These are phyloP conservation scores for Picus viridis DNA, from an alignment of 2,797 vertebrate genomes.

Conservation along the genomic window DNA sequence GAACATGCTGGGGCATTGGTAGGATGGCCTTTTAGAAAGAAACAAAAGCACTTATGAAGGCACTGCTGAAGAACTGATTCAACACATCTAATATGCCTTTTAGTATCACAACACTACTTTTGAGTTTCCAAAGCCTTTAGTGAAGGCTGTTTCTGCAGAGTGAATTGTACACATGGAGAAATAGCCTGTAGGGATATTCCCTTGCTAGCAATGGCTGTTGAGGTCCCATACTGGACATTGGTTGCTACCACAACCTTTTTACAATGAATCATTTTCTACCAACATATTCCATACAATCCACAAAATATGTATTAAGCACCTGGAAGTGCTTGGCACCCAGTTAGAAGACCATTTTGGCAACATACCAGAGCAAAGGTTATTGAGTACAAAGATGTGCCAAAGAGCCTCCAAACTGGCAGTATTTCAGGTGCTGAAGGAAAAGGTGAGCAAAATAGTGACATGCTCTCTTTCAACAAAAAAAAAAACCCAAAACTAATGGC, in stretches of 20 bases:
- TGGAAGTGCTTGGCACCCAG: background rate
- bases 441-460: background rate
- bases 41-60: background rate
- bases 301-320: background rate
- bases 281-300: background rate
- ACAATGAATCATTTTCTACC: background rate
- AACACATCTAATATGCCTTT: background rate
- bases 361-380: background rate
- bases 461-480: background rate
- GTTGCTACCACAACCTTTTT: background rate
- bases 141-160: background rate
- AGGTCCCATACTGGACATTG: background rate
- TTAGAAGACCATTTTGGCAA: background rate
- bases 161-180: background rate
- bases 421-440: background rate
- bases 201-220: background rate
- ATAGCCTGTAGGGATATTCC: fast-evolving
- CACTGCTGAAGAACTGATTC: background rate
- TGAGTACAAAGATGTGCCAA: background rate
- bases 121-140: background rate
- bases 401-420: background rate
- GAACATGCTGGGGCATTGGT: conserved; percentile 96
- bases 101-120: background rate
- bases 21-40: conserved; percentile 85
- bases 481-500: fast-evolving